These are phyloP conservation scores for Sesamia nonagrioides DNA, from an alignment of 1,140 invertebrate genomes.

Conservation along the genomic window DNA sequence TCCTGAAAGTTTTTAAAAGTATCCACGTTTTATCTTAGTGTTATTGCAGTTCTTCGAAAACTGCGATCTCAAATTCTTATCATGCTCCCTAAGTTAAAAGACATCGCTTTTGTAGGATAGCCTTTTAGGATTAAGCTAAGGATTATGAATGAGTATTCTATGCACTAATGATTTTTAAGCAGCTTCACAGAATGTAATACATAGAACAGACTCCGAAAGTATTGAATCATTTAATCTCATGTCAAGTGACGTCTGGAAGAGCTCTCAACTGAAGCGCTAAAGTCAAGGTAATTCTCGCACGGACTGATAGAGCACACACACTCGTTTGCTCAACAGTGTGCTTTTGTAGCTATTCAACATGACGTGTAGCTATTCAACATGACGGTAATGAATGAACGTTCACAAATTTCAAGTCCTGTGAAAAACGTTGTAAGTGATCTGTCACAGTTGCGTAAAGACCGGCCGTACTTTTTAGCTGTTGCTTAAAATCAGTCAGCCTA, in stretches of 20 bases:
- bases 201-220: not conserved
- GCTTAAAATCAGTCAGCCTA: constrained; percentile 18
- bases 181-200: not conserved
- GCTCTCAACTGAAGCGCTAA: constrained; percentile 12
- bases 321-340: constrained; percentile 20
- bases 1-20: constrained; percentile 23
- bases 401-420: not conserved
- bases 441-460: constrained; percentile 14
- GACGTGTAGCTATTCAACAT: not conserved
- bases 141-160: not conserved
- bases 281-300: constrained; percentile 43
- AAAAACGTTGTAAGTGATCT: not conserved
- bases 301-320: constrained; percentile 51
- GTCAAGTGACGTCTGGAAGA: constrained; percentile 20
- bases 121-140: not conserved
- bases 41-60: constrained; percentile 24
- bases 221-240: constrained; percentile 17
- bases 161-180: not conserved
- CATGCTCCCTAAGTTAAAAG: not conserved
- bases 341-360: not conserved
- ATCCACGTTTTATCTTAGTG: not conserved
- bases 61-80: not conserved
- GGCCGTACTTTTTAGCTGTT: constrained; percentile 20
- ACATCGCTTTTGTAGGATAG: not conserved
- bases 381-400: not conserved